phyloP scores from a whole-genome alignment of 64 coral and sea anemone genomes.

The Montipora foliosa region DNA sequence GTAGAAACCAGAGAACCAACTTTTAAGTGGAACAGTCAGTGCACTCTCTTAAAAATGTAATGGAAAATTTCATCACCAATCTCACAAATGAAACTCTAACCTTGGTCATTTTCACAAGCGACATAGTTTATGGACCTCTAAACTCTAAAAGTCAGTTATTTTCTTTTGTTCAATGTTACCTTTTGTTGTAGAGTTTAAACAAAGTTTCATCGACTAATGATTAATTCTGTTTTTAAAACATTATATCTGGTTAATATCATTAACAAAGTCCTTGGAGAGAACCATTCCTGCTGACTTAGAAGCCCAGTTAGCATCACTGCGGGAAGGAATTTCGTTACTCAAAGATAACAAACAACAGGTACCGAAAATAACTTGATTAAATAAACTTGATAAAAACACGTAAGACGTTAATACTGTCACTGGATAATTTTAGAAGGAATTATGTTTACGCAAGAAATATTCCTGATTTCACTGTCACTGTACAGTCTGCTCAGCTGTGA shows the following conservation, averaged over 20 bases:
- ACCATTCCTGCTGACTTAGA: slow-evolving; percentile 83
- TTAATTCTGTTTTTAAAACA: slow-evolving; percentile 1
- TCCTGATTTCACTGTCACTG: no score
- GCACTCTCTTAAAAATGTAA: no score
- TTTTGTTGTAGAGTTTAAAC: neutral
- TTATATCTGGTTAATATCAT: slow-evolving; percentile 2
- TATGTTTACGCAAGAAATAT: neutral
- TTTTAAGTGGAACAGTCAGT: no score
- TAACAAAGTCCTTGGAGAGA: slow-evolving; percentile 57
- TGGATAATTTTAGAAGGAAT: neutral
- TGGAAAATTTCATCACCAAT: no score
- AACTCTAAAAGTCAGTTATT: no score
- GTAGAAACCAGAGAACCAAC: no score
- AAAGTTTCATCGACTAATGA: neutral
- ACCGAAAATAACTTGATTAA: neutral
- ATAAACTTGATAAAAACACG: neutral
- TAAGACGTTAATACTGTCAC: neutral
- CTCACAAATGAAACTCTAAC: no score
- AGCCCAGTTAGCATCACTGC: slow-evolving; percentile 70
- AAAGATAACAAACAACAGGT: slow-evolving; percentile 78
- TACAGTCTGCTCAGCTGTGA: no score
- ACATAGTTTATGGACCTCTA: no score
- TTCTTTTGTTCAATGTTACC: no score
- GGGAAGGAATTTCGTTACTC: slow-evolving; percentile 78
- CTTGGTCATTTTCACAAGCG: no score